Percentiles rank a stretch among this genome's conserved stretches.
Evolutionary conservation across 2,888 invertebrate species (phyloP).

Genomic region (Metalampra italica): DNA sequence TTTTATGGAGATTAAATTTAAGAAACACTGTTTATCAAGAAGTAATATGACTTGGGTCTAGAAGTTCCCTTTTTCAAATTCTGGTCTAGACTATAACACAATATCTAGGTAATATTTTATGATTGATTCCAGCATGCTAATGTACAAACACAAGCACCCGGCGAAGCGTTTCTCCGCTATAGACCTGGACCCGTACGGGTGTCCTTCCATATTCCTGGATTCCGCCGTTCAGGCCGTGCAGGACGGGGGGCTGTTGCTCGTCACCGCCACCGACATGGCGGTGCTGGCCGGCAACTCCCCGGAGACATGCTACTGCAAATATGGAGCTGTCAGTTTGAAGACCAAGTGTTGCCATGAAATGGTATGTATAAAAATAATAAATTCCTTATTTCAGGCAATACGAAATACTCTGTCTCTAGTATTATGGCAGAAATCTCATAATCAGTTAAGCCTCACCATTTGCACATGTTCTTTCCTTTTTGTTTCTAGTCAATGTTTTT

Average conservation of each 20-base stretch:
- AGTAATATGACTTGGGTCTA: too few species aligned
- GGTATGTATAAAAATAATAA: conserved; percentile 76
- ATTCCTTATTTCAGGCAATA: too few species aligned
- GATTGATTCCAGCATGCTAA: conserved; percentile 82
- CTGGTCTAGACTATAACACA: too few species aligned
- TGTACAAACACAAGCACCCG: conserved; percentile 86
- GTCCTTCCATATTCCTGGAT: conserved; percentile 95
- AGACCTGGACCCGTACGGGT: conserved; percentile 98
- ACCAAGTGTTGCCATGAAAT: conserved; percentile 96
- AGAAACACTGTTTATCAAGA: too few species aligned
- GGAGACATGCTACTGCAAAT: conserved; percentile 95
- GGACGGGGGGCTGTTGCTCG: conserved; percentile 91
- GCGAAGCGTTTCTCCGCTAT: conserved; percentile 89
- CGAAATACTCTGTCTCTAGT: too few species aligned
- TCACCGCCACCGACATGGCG: conserved; percentile 99
- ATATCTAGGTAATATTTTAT: too few species aligned
- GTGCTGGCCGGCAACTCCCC: conserved; percentile 96
- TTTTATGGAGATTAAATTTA: too few species aligned
- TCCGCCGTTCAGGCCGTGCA: conserved; percentile 89
- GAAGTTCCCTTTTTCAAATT: too few species aligned
- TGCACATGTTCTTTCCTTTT: too few species aligned
- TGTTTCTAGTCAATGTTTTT: too few species aligned
- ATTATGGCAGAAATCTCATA: too few species aligned
- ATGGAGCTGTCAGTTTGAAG: conserved; percentile 92
- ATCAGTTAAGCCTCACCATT: too few species aligned